Evolutionary conservation across 2,797 vertebrate species (phyloP), one percentile per base, ranked within the genome.

Genomic region (Paguma larvata): DNA sequence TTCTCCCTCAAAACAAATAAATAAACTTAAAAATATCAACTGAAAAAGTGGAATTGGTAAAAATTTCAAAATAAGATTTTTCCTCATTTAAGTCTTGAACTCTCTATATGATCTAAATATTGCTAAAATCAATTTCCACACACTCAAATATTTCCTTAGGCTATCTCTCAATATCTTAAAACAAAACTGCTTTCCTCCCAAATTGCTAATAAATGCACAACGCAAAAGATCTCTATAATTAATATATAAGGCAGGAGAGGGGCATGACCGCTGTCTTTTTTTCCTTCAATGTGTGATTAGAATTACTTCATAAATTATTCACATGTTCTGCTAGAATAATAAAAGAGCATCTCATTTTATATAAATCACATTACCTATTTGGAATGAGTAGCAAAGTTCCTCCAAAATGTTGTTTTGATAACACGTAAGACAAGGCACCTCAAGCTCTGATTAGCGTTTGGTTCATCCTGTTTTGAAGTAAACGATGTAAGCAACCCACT

Each of bases 221-320:
- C 92, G 83, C 89, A 95, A 96, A 89, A n/a, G 48, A 91, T 73
- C 88, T 96, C 38, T 89, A 79, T 91, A 97, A 97, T 98, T 98
- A 97, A 98, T 97, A 98, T 30, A 88, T 88, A 97, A 95, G 23
- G 46, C 89, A 97, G 96, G 59, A 89, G 94, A 97, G 56, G 84
- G 90, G 82, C 77, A 85, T 68, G 87, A 59, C 92, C 87, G 96
- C 88, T 93, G 1, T 88, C n/a, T n/a, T 78, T 27, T 95, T 83
- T 7, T 16, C 1, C 59, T 95, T 87, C 72, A 53, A 98, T 97
- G 48, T 94, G 90, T 79, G 97, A 97, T 38, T 96, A 97, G 87
- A 87, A 97, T 98, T 90, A 97, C 79, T 94, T 67, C 21, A 96
- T 98, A 98, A 97, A 97, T 90, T 95, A 98, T 94, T 98, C 94